Percentiles rank a stretch among this genome's conserved stretches.
phyloP scores from a whole-genome alignment of 2,797 vertebrate genomes.

The Loris lydekkerianus region DNA sequence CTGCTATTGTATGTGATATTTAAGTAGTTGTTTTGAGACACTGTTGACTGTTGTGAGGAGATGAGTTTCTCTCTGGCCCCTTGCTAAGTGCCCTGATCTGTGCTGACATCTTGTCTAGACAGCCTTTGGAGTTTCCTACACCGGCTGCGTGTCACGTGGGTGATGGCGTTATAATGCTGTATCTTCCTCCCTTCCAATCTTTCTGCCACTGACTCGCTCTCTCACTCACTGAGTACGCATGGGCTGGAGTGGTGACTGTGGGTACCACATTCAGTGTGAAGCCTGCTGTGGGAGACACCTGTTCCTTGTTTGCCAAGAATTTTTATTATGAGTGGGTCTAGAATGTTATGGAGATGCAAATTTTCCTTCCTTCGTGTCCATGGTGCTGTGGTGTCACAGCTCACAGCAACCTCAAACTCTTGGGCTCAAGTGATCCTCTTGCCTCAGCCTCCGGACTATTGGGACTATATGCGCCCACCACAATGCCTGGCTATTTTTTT shows the following conservation, averaged over 20 bases:
- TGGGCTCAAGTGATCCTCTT: no score
- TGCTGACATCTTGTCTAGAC: not conserved
- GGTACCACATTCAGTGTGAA: accelerated
- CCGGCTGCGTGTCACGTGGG: accelerated
- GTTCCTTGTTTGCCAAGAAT: not conserved
- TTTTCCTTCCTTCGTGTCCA: not conserved
- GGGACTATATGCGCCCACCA: no score
- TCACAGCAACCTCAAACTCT: no score
- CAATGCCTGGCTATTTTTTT: not conserved
- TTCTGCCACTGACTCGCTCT: not conserved
- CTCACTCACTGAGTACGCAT: not conserved
- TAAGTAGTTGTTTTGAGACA: not conserved
- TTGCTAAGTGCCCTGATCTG: accelerated
- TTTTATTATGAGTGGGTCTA: not conserved
- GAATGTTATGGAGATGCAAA: not conserved
- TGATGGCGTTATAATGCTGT: accelerated
- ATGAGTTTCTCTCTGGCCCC: not conserved
- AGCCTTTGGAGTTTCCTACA: not conserved
- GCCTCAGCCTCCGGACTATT: no score
- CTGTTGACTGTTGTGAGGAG: not conserved
- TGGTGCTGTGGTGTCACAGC: no score
- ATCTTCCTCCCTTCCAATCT: not conserved
- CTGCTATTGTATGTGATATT: no score
- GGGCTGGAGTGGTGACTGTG: not conserved
- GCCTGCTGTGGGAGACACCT: not conserved